Conservation (phyloP, 1,140 invertebrate species). For the Drosophila pandora region DNA sequence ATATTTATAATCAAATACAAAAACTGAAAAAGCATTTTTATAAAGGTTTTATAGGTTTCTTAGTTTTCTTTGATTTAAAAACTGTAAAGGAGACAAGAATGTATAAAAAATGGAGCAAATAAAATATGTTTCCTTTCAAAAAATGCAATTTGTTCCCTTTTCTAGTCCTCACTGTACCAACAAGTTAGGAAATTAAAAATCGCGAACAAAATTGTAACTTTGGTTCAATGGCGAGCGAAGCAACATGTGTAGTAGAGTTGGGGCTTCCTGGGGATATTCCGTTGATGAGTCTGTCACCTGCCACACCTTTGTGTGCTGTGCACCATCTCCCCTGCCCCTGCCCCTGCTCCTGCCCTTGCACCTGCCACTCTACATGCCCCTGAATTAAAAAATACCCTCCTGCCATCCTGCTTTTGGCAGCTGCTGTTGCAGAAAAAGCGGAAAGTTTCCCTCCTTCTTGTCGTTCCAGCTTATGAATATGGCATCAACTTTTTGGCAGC, state of each 20-base stretch:
- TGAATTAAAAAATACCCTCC: neutral
- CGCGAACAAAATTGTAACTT: slow-evolving; percentile 16
- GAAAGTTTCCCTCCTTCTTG: slow-evolving; percentile 28
- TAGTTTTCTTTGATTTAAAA: no score
- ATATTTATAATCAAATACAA: no score
- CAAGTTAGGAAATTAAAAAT: slow-evolving; percentile 19
- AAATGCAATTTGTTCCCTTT: neutral
- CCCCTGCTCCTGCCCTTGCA: no score
- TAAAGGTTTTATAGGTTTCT: no score
- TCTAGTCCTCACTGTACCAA: slow-evolving; percentile 8
- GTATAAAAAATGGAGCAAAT: neutral
- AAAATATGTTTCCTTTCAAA: neutral
- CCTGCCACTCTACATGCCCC: no score
- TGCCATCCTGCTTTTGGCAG: neutral
- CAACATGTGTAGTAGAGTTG: slow-evolving; percentile 18
- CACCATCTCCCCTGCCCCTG: no score
- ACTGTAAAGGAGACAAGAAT: neutral
- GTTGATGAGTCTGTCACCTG: slow-evolving; percentile 43
- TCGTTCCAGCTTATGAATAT: slow-evolving; percentile 44
- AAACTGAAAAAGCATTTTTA: no score
- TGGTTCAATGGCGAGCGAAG: slow-evolving; percentile 25
- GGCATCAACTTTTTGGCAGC: slow-evolving; percentile 33
- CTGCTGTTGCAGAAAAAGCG: slow-evolving; percentile 6
- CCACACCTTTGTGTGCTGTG: slow-evolving; percentile 13
- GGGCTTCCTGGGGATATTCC: neutral